Base-by-base conservation (phyloP, 2,113 vertebrate species). In the Calidris pugnax region DNA sequence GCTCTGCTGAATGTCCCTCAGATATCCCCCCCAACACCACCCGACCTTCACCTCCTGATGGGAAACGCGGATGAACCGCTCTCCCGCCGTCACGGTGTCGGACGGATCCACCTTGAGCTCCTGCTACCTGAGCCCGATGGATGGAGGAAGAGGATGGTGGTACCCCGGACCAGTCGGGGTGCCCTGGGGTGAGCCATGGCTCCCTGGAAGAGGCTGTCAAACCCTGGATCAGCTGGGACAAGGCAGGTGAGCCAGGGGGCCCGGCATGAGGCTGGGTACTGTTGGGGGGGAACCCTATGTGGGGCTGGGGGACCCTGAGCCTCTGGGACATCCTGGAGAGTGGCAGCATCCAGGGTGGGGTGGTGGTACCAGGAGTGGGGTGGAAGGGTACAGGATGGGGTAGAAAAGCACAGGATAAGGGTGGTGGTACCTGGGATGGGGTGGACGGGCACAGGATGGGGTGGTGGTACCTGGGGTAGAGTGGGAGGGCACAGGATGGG, bases 1-100 rank as follows among this genome's bases (percentile, higher is more conserved):
- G 2, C 18, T 79, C 66, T 0, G 1, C 20, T 0, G 3, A 71
- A 56, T 15, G 64, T 2, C 39, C 68, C 7, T 2, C 9, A 8
- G 14, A 39, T 2, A 27, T 6, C 50, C 26, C 20, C 39, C 16
- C 48, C 81, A 28, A 57, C 68, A 13, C 56, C 28, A 10, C 50
- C 0, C 9, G 20, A 63, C 18, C 57, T 39, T 12, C 64, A 7
- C 8, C 21, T 71, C 33, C 60, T 37, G 0, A 2, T 0, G 17
- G 66, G 68, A 35, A 21, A 24, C 75, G 57, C 0, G 1, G 16
- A 28, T 1, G 56, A 10, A 10, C 10, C 1, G 3, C 27, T 48
- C 30, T 63, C 32, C 74, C 0, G 13, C 1, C 41, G 16, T 3
- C 63, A 15, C 2, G 3, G 56, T 3, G 4, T 5, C 48, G 10